Evolutionary conservation across 2,888 invertebrate species (phyloP).

Genomic region (Noctua pronuba): DNA sequence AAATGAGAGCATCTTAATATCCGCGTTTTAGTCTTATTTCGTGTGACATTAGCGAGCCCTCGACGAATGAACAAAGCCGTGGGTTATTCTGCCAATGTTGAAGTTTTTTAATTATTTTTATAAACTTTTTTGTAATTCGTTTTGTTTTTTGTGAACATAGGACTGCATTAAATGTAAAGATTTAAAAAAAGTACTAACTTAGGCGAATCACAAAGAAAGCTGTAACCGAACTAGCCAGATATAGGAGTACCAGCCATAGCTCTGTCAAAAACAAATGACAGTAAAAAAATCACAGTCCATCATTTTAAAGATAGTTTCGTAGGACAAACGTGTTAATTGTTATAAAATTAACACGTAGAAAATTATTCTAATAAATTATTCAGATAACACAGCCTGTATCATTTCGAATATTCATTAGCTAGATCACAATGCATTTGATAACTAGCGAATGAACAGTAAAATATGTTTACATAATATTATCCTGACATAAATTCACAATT

Average conservation of each 20-base stretch:
- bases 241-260: not conserved
- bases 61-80: slow-evolving; percentile 72
- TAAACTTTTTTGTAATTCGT: not conserved
- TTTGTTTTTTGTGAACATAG: not conserved
- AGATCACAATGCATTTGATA: slow-evolving; percentile 10
- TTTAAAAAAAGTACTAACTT: not conserved
- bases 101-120: not conserved
- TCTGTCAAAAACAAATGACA: not conserved
- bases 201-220: not conserved
- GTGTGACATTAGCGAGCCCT: slow-evolving; percentile 84
- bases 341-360: not conserved
- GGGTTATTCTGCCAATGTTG: slow-evolving; percentile 64
- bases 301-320: not conserved
- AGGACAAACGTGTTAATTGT: not conserved
- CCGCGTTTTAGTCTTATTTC: slow-evolving; percentile 88
- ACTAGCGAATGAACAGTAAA: slow-evolving; percentile 12
- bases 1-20: slow-evolving; percentile 84
- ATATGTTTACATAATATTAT: slow-evolving; percentile 1
- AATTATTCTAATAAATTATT: slow-evolving; percentile 19
- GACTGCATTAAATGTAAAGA: not conserved
- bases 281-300: not conserved
- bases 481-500: not conserved
- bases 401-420: slow-evolving; percentile 24
- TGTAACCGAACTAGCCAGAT: not conserved
- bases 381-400: not conserved